A percentile compares a stretch with the other conserved stretches of the same genome.
These are phyloP conservation scores for Scleropages formosus DNA, from an alignment of 2,797 vertebrate genomes.

Conservation along the genomic window DNA sequence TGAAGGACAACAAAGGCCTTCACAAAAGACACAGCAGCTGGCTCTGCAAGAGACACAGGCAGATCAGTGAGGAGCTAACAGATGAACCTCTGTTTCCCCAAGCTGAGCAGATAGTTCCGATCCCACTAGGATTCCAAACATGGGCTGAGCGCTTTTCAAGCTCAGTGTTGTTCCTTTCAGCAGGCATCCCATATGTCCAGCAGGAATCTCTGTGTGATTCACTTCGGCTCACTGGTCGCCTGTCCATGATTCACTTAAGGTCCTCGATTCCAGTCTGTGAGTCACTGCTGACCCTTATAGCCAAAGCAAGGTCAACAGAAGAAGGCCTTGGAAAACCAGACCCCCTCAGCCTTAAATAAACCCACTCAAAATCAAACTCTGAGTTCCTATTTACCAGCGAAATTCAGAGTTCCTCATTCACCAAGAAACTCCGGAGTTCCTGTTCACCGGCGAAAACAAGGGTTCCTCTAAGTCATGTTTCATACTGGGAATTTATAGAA, in stretches of 20 bases:
- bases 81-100: background rate
- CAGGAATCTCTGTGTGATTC: conserved; percentile 24
- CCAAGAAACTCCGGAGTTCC: too few relatives aligned
- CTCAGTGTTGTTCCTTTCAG: background rate
- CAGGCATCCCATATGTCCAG: background rate
- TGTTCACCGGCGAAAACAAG: too few relatives aligned
- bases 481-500: too few relatives aligned
- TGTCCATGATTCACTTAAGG: conserved; percentile 26
- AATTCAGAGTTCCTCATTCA: background rate
- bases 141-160: background rate
- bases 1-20: background rate
- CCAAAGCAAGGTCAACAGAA: conserved; percentile 22
- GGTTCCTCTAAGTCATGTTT: too few relatives aligned
- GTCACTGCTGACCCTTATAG: conserved; percentile 14
- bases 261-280: background rate
- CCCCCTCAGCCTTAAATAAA: background rate
- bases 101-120: background rate
- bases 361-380: background rate
- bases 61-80: too few relatives aligned
- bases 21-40: background rate
- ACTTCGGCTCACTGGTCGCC: conserved; percentile 10
- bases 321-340: conserved; percentile 5
- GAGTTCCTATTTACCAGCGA: background rate
- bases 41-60: background rate
- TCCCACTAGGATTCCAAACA: background rate